Evolutionary conservation across 2,888 invertebrate genomes (phyloP).

Genomic region (Autographa gamma): DNA sequence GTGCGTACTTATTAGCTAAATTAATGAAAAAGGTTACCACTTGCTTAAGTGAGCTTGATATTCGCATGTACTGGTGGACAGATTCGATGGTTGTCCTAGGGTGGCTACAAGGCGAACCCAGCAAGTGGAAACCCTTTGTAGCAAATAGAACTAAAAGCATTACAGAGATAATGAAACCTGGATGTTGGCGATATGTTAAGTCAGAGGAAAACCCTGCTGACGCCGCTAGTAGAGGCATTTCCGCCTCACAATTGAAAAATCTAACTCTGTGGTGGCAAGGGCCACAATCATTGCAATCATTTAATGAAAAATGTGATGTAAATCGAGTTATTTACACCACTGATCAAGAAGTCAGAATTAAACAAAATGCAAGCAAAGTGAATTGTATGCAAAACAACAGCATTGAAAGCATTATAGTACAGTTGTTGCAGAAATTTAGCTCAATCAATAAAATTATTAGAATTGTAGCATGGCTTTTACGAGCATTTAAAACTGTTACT

Average conservation of each 20-base stretch:
- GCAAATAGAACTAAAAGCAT: conserved; percentile 17
- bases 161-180: no score
- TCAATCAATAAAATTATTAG: no score
- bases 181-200: conserved; percentile 7
- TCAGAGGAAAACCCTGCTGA: conserved; percentile 12
- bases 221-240: conserved; percentile 15
- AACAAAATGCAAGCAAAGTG: no score
- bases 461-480: no score
- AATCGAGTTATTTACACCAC: no score
- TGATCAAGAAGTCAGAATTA: no score
- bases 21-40: conserved; percentile 4
- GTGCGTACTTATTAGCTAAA: conserved; percentile 3
- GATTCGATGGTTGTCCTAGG: conserved; percentile 18
- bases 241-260: background rate
- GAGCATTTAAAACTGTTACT: no score
- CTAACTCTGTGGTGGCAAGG: conserved; percentile 11
- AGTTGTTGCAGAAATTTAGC: no score
- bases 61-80: background rate
- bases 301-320: background rate
- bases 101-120: conserved; percentile 19
- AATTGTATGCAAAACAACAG: no score
- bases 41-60: background rate
- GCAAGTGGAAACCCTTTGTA: conserved; percentile 24
- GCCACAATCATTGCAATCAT: background rate
- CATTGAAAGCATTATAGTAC: no score